phyloP scores from a whole-genome alignment of 2,797 vertebrate species.

The Silurus aristotelis region DNA sequence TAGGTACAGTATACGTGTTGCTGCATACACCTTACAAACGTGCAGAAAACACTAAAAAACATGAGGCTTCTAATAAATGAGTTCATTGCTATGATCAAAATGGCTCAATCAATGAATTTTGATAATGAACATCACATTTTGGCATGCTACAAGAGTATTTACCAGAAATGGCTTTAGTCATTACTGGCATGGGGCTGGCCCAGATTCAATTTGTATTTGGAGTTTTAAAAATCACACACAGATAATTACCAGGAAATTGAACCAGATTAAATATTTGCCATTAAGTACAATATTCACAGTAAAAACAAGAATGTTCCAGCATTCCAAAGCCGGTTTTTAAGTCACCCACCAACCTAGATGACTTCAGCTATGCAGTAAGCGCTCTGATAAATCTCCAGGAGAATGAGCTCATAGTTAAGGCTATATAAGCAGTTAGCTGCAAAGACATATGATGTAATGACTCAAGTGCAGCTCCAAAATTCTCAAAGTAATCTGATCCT shows the following conservation, averaged over 20 bases:
- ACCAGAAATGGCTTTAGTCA: neutral
- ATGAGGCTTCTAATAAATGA: neutral
- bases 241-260: neutral
- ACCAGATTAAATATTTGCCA: neutral
- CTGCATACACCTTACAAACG: neutral
- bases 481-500: neutral
- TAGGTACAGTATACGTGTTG: neutral
- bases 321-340: neutral
- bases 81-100: neutral
- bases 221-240: neutral
- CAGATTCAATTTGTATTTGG: neutral
- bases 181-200: slow-evolving; percentile 1
- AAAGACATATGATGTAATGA: neutral
- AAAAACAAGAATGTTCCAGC: slow-evolving; percentile 3
- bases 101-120: neutral
- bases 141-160: neutral
- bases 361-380: neutral
- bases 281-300: neutral
- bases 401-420: neutral
- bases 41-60: neutral
- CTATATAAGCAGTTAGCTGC: neutral
- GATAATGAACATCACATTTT: neutral
- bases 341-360: neutral
- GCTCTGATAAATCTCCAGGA: neutral
- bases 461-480: neutral